Conservation (phyloP, 2,888 invertebrate species). For the Molanna angustata region DNA sequence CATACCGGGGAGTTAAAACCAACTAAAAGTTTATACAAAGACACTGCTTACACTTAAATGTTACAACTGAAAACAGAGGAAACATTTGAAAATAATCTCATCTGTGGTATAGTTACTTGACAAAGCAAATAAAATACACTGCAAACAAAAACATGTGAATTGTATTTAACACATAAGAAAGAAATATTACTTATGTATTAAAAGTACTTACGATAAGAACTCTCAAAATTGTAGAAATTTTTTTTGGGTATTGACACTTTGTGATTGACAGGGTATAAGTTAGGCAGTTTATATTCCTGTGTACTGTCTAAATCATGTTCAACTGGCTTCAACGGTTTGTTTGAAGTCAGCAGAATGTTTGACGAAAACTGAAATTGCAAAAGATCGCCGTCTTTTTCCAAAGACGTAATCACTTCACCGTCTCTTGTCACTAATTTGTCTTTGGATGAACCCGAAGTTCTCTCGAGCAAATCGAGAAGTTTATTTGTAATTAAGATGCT, state of each 20-base stretch:
- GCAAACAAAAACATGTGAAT: neutral
- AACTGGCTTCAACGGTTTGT: conserved; percentile 56
- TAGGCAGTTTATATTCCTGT: conserved; percentile 60
- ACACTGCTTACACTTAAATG: too few relatives aligned
- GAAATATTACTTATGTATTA: neutral
- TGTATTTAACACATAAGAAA: neutral
- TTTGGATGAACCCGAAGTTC: conserved; percentile 55
- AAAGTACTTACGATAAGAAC: conserved; percentile 68
- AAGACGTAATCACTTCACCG: conserved; percentile 54
- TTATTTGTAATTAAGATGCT: conserved; percentile 65
- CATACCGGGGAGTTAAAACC: too few relatives aligned
- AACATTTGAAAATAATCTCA: too few relatives aligned
- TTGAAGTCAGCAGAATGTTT: conserved; percentile 65
- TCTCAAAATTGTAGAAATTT: conserved; percentile 61
- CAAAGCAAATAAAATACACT: too few relatives aligned
- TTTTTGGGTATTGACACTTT: conserved; percentile 63
- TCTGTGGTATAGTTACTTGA: too few relatives aligned
- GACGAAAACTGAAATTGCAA: conserved; percentile 64
- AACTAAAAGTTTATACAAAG: too few relatives aligned
- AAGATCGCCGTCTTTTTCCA: conserved; percentile 59
- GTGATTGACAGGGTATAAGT: conserved; percentile 71
- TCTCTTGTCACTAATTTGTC: conserved; percentile 60
- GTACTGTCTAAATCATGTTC: conserved; percentile 46
- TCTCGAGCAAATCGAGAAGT: conserved; percentile 67
- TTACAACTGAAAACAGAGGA: too few relatives aligned